phyloP scores from a whole-genome alignment of 2,113 vertebrate species.

The Mandrillus leucophaeus region DNA sequence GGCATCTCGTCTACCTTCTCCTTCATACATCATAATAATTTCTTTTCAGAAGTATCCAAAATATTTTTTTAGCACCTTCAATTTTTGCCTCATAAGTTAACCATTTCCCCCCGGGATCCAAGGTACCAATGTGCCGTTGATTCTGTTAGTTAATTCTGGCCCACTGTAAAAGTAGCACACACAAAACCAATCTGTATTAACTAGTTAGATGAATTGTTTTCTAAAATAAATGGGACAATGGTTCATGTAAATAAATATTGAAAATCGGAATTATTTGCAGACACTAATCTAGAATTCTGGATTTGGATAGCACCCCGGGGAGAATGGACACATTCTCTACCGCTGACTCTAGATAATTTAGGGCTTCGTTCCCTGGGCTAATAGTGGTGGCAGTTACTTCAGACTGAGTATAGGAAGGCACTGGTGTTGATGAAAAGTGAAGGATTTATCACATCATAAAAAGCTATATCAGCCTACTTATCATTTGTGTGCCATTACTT shows the following conservation, averaged over 20 bases:
- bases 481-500: conserved; percentile 7
- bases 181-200: background rate
- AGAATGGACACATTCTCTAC: background rate
- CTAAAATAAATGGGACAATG: background rate
- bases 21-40: background rate
- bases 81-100: background rate
- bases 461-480: background rate
- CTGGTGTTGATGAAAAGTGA: background rate
- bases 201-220: background rate
- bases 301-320: background rate
- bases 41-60: background rate
- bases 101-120: background rate
- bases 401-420: background rate
- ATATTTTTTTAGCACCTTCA: background rate
- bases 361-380: background rate
- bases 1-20: background rate
- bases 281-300: background rate
- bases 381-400: background rate
- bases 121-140: background rate
- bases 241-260: background rate
- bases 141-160: background rate
- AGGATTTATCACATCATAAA: background rate
- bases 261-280: background rate
- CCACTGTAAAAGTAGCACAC: background rate
- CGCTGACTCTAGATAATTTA: background rate